Evolutionary conservation across 2,797 vertebrate species (phyloP), one percentile per base, ranked within the genome.

Genomic region (Spinus olivaceus): DNA sequence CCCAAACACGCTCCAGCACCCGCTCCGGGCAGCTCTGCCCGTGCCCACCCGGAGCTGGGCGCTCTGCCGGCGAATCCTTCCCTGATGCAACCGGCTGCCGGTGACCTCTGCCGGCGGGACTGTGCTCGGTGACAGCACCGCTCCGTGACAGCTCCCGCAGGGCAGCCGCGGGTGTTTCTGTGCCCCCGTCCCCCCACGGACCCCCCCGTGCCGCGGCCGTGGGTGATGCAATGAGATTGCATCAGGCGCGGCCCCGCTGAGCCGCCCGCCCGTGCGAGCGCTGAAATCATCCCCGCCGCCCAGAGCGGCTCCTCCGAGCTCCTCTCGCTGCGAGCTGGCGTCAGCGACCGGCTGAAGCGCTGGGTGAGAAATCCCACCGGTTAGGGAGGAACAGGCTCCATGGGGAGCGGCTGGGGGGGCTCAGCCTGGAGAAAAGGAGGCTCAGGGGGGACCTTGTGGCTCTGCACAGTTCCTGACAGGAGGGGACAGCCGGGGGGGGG

Each of bases 21-120:
- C 0, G 2, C 22, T 11, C 19, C 0, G 1, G 23, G 32, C n/a
- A 25, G 44, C 30, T 23, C 27, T 24, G 39, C 1, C 0, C 15
- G 2, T 4, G 17, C 17, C 23, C 56, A 1, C 25, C 18, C 30
- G 1, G 32, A 14, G 54, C 56, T 1, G 2, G 57, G 2, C 27
- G 27, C 42, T 53, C 56, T 6, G 1, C 1, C 2, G 14, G 42
- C 24, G 22, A 2, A 37, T 11, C 72, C 32, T 21, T 1, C 33
- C 5, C 9, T 2, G 37, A 3, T 4, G 32, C 44, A 7, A 3
- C 17, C 8, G 3, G 28, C 33, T 7, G 32, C 28, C 2, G 35
- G 5, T 35, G 47, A 53, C 76, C 64, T 33, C 66, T 67, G 57
- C 78, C 47, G 70, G 8, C 1, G 8, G 39, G 4, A 5, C 18